Evolutionary conservation across 2,888 invertebrate species (phyloP), one percentile per base, ranked within the genome.

Genomic region (Diploptera punctata): DNA sequence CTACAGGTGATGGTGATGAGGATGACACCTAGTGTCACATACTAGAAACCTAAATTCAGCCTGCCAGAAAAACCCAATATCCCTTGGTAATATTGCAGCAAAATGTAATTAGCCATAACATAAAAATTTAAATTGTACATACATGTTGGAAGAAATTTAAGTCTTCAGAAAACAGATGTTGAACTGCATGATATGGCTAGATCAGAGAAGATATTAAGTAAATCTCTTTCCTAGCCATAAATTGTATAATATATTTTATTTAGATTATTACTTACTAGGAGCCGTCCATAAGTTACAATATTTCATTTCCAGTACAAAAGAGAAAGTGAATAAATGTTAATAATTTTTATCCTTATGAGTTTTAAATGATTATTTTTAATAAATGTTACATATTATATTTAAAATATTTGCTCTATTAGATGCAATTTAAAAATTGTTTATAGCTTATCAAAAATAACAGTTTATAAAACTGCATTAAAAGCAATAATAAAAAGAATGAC

Each of bases 1-100:
- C 91, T 2, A 90, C 89, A 57, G 87, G 88, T 0, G 87, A 88
- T 61, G 82, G 83, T 47, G 86, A 84, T 76, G 87, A 87, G 62
- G 87, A 87, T 74, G 82, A 83, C 67, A 72, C 72, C 68, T 72
- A 72, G 72, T 72, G 68, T 21, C 26, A 57, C 29, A 1, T 57
- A 24, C 16, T 57, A 29, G 57, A 57, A 57, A 13, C 16, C 26
- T 1, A n/a, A 31, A 10, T 57, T 57, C 57, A 57, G 57, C 57
- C 57, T 57, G 57, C 57, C 57, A 57, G 57, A 57, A 29, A n/a
- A 16, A 57, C 57, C 57, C 57, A 54, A 24, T 24, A 21, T 18
- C 24, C 54, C 54, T 24, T 54, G 54, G 54, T 54, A 54, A 54
- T 49, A 9, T 52, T 18, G n/a, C 52, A 52, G 52, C 24, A 52